Conservation (phyloP, 2,797 vertebrate species). For the Phrynocephalus forsythii region DNA sequence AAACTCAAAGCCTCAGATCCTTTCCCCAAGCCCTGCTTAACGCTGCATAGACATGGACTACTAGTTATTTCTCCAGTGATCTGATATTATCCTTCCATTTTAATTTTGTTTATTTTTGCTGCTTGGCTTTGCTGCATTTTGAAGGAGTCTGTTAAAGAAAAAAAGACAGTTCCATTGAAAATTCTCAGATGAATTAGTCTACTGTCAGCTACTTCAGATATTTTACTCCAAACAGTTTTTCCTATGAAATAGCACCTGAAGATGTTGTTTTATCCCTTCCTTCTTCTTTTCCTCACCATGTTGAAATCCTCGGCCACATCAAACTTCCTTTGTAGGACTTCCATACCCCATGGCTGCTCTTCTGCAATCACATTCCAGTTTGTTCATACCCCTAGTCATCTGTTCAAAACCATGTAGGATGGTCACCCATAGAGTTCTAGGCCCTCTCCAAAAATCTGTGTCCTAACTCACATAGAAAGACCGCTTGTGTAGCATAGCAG, state of each 20-base stretch:
- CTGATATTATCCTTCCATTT: not conserved
- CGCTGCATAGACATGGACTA: not conserved
- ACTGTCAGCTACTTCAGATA: not conserved
- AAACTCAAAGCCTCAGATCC: not conserved
- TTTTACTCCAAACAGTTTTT: not conserved
- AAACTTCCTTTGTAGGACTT: not conserved
- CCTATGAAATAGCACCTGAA: not conserved
- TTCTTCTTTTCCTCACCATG: not conserved
- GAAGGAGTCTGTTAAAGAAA: not conserved
- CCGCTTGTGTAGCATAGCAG: no score
- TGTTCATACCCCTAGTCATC: not conserved
- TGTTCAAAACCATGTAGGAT: no score
- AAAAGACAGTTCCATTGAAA: not conserved
- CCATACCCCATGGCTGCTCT: not conserved
- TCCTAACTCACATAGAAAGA: no score
- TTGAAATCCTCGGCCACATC: not conserved
- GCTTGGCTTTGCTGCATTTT: not conserved
- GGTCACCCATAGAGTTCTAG: no score
- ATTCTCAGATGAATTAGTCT: conserved; percentile 10
- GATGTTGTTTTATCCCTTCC: not conserved
- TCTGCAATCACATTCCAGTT: not conserved
- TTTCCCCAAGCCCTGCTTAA: not conserved
- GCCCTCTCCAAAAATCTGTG: no score
- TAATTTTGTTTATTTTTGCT: conserved; percentile 1
- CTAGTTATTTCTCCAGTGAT: not conserved